These are phyloP conservation scores for Romanogobio albipinnatus DNA, from an alignment of 2,113 vertebrate species.

Conservation along the genomic window DNA sequence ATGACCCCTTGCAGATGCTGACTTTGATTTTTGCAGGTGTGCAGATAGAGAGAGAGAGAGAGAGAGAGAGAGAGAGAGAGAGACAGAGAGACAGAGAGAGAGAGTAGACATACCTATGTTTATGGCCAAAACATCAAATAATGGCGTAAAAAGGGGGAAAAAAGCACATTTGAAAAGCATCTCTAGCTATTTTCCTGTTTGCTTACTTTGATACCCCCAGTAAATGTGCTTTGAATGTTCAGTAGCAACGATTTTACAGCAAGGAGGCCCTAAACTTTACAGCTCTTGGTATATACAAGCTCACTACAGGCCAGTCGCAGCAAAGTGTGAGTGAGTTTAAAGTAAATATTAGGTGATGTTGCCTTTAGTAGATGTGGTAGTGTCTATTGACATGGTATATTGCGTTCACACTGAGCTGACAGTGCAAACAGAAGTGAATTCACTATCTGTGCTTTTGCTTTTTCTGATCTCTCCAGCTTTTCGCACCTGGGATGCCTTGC, in stretches of 20 bases:
- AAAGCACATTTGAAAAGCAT: neutral
- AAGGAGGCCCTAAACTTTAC: neutral
- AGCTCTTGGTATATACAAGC: neutral
- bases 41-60: neutral
- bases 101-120: neutral
- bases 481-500: conserved; percentile 15
- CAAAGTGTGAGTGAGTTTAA: conserved; percentile 18
- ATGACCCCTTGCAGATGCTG: conserved; percentile 26
- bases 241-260: neutral
- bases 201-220: conserved; percentile 5
- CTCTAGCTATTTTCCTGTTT: neutral
- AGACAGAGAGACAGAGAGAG: neutral
- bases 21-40: conserved; percentile 28
- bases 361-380: neutral
- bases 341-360: conserved; percentile 26
- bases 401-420: conserved; percentile 3
- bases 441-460: conserved; percentile 1
- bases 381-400: neutral
- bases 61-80: no score
- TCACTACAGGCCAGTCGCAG: neutral
- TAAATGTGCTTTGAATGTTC: conserved; percentile 18
- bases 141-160: neutral
- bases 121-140: neutral
- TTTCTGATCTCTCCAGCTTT: neutral
- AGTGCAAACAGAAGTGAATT: conserved; percentile 12